phyloP scores from a whole-genome alignment of 2,888 invertebrate species.

The Cheilosia pagana region DNA sequence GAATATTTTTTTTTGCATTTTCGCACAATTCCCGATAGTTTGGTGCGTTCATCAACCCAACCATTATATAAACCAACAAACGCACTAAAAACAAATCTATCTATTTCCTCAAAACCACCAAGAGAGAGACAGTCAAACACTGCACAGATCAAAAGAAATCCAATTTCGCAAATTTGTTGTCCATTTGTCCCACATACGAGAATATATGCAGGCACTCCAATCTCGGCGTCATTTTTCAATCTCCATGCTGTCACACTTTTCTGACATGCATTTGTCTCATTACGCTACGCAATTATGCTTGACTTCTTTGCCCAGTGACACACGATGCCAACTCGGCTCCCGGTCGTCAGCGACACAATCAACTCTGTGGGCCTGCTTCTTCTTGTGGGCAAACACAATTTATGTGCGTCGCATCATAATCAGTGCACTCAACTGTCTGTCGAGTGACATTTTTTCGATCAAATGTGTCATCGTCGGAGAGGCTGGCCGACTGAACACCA shows the following conservation, averaged over 20 bases:
- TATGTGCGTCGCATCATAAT: conserved; percentile 64
- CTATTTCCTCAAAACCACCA: conserved; percentile 20
- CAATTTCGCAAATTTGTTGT: conserved; percentile 23
- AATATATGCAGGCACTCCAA: conserved; percentile 24
- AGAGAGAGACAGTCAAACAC: not conserved
- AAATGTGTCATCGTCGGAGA: conserved; percentile 67
- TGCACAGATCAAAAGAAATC: conserved; percentile 52
- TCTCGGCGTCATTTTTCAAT: conserved; percentile 63
- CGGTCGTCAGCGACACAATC: conserved; percentile 26
- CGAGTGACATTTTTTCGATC: conserved; percentile 51
- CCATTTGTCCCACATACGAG: conserved; percentile 56
- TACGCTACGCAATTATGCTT: conserved; percentile 64
- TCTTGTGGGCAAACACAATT: conserved; percentile 59
- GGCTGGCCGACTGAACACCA: conserved; percentile 30
- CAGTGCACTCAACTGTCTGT: conserved; percentile 67
- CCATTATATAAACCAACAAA: not conserved
- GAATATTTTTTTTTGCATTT: too few relatives aligned
- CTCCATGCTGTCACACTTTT: conserved; percentile 66
- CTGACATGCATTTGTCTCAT: conserved; percentile 72
- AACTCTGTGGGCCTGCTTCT: conserved; percentile 23
- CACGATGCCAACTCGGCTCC: conserved; percentile 19
- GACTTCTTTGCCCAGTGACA: conserved; percentile 50
- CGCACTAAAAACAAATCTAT: not conserved
- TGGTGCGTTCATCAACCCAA: too few relatives aligned
- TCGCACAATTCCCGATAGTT: too few relatives aligned